These are phyloP conservation scores for Cotesia glomerata DNA, from an alignment of 1,140 invertebrate genomes.

Conservation along the genomic window DNA sequence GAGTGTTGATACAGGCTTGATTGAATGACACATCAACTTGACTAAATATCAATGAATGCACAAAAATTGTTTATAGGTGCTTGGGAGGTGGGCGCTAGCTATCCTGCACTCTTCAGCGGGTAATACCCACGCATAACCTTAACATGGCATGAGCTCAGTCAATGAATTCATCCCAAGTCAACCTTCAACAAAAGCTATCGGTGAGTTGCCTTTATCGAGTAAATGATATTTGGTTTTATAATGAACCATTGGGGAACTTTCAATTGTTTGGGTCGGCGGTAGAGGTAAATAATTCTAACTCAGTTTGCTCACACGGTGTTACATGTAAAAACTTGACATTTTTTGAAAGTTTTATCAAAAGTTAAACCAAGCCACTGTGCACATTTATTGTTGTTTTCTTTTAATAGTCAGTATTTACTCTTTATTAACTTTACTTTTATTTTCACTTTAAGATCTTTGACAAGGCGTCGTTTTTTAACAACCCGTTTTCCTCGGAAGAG, in stretches of 20 bases:
- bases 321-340: slow-evolving; percentile 36
- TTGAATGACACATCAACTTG: slow-evolving; percentile 53
- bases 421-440: no score
- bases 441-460: background rate
- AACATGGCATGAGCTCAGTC: slow-evolving; percentile 53
- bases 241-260: no score
- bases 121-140: slow-evolving; percentile 37
- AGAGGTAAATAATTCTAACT: slow-evolving; percentile 59
- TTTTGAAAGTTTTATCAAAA: background rate
- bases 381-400: background rate
- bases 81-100: background rate
- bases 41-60: slow-evolving; percentile 54
- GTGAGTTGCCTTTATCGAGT: no score
- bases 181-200: no score
- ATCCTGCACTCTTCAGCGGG: background rate
- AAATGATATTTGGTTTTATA: slow-evolving; percentile 55
- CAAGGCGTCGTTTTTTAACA: background rate
- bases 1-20: slow-evolving; percentile 52
- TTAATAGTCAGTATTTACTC: background rate
- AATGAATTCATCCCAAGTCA: no score
- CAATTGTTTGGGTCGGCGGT: slow-evolving; percentile 54
- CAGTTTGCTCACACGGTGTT: slow-evolving; percentile 41
- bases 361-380: background rate
- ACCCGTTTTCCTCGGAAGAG: no score
- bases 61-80: slow-evolving; percentile 48